Conservation (phyloP, 2,113 vertebrate genomes). For the Rhinoderma darwinii region DNA sequence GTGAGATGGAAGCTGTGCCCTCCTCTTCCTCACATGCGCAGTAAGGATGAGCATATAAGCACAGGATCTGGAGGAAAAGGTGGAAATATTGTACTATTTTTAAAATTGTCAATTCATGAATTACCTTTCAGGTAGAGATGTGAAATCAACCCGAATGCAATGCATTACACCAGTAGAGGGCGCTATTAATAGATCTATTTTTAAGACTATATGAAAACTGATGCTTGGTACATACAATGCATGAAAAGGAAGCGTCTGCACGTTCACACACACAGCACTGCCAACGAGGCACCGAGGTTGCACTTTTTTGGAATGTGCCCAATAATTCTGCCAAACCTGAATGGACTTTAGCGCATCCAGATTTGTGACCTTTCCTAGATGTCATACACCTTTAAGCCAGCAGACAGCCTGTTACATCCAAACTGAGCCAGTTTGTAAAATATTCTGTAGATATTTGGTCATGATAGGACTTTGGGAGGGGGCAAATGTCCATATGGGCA, state of each 20-base stretch:
- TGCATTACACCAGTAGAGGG: constrained; percentile 65
- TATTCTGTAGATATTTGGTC: constrained; percentile 71
- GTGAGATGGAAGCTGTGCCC: constrained; percentile 63
- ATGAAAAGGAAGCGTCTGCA: constrained; percentile 71
- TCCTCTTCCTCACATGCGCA: constrained; percentile 15
- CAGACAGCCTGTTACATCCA: constrained; percentile 71
- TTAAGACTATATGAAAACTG: constrained; percentile 62
- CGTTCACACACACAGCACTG: constrained; percentile 64
- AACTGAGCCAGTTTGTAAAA: constrained; percentile 70
- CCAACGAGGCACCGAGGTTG: constrained; percentile 69
- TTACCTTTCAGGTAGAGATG: constrained; percentile 60
- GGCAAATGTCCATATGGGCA: constrained; percentile 79
- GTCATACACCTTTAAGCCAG: constrained; percentile 78
- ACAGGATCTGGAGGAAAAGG: constrained; percentile 68
- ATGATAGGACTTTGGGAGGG: constrained; percentile 72
- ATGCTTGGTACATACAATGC: constrained; percentile 66
- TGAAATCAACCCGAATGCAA: constrained; percentile 67
- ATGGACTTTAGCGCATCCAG: constrained; percentile 68
- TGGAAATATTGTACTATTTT: constrained; percentile 65
- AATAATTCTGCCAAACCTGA: constrained; percentile 67
- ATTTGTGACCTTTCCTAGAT: constrained; percentile 69
- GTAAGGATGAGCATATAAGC: constrained; percentile 63
- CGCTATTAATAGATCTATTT: constrained; percentile 61
- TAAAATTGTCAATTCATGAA: constrained; percentile 63
- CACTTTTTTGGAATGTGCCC: constrained; percentile 70